Evolutionary conservation across 2,888 invertebrate species (phyloP).

Genomic region (Tanytarsus gracilentus): DNA sequence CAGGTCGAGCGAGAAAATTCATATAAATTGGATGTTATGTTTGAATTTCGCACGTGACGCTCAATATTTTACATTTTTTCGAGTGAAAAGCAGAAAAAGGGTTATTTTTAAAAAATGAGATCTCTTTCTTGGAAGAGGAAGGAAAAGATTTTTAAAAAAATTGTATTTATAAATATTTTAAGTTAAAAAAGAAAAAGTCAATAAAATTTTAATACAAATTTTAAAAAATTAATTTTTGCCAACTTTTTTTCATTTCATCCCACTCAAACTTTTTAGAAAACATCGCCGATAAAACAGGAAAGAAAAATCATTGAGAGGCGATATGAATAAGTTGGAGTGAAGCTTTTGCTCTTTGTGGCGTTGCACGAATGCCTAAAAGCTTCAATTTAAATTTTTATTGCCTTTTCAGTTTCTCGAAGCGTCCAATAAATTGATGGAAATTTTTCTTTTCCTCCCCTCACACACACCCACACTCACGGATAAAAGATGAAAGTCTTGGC

Average conservation of each 20-base stretch:
- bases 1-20: conserved; percentile 11
- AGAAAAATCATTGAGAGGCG: background rate
- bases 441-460: background rate
- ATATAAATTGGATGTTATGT: background rate
- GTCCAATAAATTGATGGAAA: conserved; percentile 21
- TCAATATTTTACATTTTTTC: too few relatives aligned
- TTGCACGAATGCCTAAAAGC: conserved; percentile 23
- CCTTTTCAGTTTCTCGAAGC: conserved; percentile 14
- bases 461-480: background rate
- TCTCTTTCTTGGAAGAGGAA: too few relatives aligned
- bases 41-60: too few relatives aligned
- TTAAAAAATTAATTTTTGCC: background rate
- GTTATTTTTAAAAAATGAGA: background rate
- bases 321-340: conserved; percentile 5
- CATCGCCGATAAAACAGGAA: background rate
- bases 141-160: background rate
- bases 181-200: too few relatives aligned
- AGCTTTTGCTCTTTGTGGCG: conserved; percentile 4
- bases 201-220: too few relatives aligned
- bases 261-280: too few relatives aligned
- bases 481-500: too few relatives aligned
- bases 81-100: background rate
- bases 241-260: too few relatives aligned
- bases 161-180: background rate
- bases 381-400: conserved; percentile 28